Evolutionary conservation across 2,888 invertebrate species (phyloP).

Genomic region (Phengaris alcon): DNA sequence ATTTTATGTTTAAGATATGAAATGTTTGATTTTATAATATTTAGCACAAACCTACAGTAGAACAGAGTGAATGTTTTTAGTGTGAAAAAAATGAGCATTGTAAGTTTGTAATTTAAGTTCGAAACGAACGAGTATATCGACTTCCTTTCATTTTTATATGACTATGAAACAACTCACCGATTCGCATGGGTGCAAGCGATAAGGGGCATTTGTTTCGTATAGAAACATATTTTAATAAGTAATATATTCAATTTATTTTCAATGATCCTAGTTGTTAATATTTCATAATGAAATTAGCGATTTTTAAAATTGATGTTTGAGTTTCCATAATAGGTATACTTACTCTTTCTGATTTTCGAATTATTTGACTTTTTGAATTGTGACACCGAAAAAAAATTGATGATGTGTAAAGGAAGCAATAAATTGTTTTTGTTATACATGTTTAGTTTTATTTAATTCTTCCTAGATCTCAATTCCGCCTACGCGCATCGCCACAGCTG

Average conservation of each 20-base stretch:
- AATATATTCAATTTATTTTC: neutral
- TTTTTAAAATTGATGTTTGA: constrained; percentile 28
- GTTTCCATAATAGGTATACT: constrained; percentile 12
- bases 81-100: constrained; percentile 63
- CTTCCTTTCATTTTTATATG: constrained; percentile 55
- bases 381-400: neutral
- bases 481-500: no score
- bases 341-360: no score
- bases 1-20: neutral
- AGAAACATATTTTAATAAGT: constrained; percentile 32
- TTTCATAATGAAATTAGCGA: neutral
- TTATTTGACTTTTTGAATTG: constrained; percentile 36
- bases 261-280: no score
- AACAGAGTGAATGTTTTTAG: constrained; percentile 30
- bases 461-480: neutral
- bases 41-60: constrained; percentile 3
- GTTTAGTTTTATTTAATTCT: constrained; percentile 37
- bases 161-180: constrained; percentile 55
- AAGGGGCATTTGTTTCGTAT: constrained; percentile 55
- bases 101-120: constrained; percentile 49
- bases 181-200: constrained; percentile 63
- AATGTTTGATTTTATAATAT: constrained; percentile 20
- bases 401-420: constrained; percentile 59
- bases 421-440: constrained; percentile 61
- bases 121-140: constrained; percentile 71